Evolutionary conservation across 2,888 invertebrate genomes (phyloP).

Genomic region (Andrena fulva): DNA sequence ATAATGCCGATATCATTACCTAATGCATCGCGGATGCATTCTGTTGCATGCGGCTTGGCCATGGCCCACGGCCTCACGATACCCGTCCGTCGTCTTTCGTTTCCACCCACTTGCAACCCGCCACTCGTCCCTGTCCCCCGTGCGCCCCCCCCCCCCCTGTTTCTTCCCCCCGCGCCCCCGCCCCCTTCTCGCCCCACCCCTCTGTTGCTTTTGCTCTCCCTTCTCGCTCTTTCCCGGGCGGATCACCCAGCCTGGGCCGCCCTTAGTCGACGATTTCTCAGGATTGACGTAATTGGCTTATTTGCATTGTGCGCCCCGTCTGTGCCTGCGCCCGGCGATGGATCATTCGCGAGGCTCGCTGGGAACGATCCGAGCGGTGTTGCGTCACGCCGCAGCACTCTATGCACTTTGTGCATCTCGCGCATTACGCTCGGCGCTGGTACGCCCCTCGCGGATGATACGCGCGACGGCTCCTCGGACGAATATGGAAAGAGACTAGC

Average conservation of each 20-base stretch:
- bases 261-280: slow-evolving; percentile 70
- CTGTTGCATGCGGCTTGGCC: slow-evolving; percentile 56
- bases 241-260: slow-evolving; percentile 5
- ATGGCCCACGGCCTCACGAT: slow-evolving; percentile 62
- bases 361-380: slow-evolving; percentile 27
- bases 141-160: background rate
- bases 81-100: slow-evolving; percentile 18
- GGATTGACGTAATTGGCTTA: slow-evolving; percentile 77
- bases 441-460: background rate
- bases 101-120: slow-evolving; percentile 11
- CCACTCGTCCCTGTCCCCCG: no score
- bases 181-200: background rate
- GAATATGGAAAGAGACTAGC: slow-evolving; percentile 39
- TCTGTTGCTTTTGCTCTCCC: background rate
- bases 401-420: slow-evolving; percentile 42
- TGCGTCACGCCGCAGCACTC: slow-evolving; percentile 25
- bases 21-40: slow-evolving; percentile 76
- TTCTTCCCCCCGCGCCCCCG: background rate
- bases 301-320: slow-evolving; percentile 72
- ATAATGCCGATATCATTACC: slow-evolving; percentile 81
- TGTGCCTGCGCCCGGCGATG: slow-evolving; percentile 55
- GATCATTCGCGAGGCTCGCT: slow-evolving; percentile 57
- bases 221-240: background rate
- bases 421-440: background rate
- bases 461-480: background rate